A percentile compares a stretch with the other conserved stretches of the same genome.
These are phyloP conservation scores for Schmidtea mediterranea DNA, from an alignment of 1,140 invertebrate genomes.

Conservation along the genomic window DNA sequence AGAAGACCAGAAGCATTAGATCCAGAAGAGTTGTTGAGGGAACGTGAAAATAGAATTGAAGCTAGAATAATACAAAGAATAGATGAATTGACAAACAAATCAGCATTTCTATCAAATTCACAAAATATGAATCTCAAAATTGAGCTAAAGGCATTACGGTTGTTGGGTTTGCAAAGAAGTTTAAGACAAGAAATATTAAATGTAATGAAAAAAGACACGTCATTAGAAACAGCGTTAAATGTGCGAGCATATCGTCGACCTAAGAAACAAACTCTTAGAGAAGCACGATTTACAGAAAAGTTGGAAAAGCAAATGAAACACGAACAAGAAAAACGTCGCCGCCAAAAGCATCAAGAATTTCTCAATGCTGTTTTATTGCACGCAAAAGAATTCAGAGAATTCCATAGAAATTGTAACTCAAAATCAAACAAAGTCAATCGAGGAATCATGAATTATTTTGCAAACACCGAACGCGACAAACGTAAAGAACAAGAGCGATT, in stretches of 20 bases:
- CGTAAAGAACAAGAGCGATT: conserved; percentile 93
- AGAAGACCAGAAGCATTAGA: conserved; percentile 41
- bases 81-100: conserved; percentile 32
- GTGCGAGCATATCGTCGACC: conserved; percentile 63
- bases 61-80: conserved; percentile 27
- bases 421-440: conserved; percentile 69
- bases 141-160: conserved; percentile 60
- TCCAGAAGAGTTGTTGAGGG: conserved; percentile 62
- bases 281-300: conserved; percentile 85
- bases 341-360: conserved; percentile 73
- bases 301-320: conserved; percentile 92
- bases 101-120: conserved; percentile 67
- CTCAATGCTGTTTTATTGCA: conserved; percentile 73
- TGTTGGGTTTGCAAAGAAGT: conserved; percentile 68
- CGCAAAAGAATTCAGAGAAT: conserved; percentile 81
- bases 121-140: conserved; percentile 68
- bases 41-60: conserved; percentile 52
- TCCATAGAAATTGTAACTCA: conserved; percentile 55
- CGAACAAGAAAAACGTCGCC: conserved; percentile 70
- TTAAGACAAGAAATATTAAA: conserved; percentile 40
- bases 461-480: conserved; percentile 85
- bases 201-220: conserved; percentile 67
- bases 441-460: conserved; percentile 75
- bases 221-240: conserved; percentile 76
- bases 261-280: conserved; percentile 70